phyloP scores from a whole-genome alignment of 2,888 invertebrate species.

The Microctonus aethiopoides region DNA sequence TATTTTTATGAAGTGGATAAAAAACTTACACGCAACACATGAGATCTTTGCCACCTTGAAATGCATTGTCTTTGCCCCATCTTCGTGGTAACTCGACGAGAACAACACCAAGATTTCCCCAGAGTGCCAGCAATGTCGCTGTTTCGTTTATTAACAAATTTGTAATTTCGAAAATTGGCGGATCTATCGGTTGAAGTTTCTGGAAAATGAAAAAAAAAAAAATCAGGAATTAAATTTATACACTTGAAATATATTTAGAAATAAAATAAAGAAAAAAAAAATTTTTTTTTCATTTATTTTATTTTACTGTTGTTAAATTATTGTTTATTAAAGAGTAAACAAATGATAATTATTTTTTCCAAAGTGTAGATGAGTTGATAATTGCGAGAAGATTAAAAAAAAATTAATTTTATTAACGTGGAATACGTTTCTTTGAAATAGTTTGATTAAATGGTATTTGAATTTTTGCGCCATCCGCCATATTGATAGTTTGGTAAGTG shows the following conservation, averaged over 20 bases:
- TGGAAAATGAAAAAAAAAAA: slow-evolving; percentile 65
- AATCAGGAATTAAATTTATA: too few species aligned
- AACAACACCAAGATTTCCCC: slow-evolving; percentile 77
- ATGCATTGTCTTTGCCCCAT: slow-evolving; percentile 77
- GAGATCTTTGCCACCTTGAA: slow-evolving; percentile 75
- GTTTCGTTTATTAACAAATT: slow-evolving; percentile 75
- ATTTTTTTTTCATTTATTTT: too few species aligned
- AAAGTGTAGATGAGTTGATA: too few species aligned
- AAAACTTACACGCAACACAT: slow-evolving; percentile 78
- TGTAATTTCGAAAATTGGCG: slow-evolving; percentile 78
- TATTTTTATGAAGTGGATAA: not conserved
- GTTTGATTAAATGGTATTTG: too few species aligned
- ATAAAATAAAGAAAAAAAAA: too few species aligned
- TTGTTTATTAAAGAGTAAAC: too few species aligned
- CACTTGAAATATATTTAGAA: too few species aligned
- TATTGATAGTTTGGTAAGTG: too few species aligned
- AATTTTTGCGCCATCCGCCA: too few species aligned
- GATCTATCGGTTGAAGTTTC: slow-evolving; percentile 76
- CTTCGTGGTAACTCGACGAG: slow-evolving; percentile 79
- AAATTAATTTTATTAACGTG: not conserved
- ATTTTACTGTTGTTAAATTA: too few species aligned
- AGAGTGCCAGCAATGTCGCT: slow-evolving; percentile 76
- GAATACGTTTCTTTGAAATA: too few species aligned
- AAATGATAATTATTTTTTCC: too few species aligned
- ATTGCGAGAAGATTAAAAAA: not conserved